Evolutionary conservation across 1,140 invertebrate species (phyloP).

Genomic region (Carcinoscorpius rotundicauda): DNA sequence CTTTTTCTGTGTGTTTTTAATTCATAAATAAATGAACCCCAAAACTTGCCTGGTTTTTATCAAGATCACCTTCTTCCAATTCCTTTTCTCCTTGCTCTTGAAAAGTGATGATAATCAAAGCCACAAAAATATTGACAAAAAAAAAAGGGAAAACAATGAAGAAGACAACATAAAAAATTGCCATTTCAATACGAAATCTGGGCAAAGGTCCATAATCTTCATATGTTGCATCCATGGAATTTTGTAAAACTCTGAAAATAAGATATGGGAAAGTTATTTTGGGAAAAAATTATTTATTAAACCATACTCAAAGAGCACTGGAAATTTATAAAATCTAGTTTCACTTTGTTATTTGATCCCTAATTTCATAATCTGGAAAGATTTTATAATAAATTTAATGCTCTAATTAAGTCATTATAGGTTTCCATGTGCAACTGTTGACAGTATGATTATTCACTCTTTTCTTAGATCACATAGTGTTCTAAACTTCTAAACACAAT

Average conservation of each 20-base stretch:
- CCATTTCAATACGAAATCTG: slow-evolving; percentile 99
- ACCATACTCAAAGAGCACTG: too few relatives aligned
- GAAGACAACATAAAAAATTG: slow-evolving; percentile 99
- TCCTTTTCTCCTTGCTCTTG: slow-evolving; percentile 99
- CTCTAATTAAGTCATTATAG: too few relatives aligned
- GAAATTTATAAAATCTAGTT: too few relatives aligned
- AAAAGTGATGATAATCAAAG: slow-evolving; percentile 99
- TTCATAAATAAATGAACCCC: too few relatives aligned
- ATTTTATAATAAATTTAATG: too few relatives aligned
- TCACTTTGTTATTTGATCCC: too few relatives aligned
- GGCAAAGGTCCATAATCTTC: slow-evolving; percentile 93
- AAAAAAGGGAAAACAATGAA: slow-evolving; percentile 99
- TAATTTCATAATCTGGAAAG: too few relatives aligned
- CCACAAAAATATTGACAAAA: slow-evolving; percentile 99
- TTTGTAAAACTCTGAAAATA: slow-evolving; percentile 77
- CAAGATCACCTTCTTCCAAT: slow-evolving; percentile 96
- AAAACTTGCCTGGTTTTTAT: slow-evolving; percentile 63
- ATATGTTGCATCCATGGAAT: slow-evolving; percentile 98
- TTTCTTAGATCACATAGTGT: too few relatives aligned
- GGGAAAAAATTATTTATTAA: slow-evolving; percentile 4
- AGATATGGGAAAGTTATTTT: neutral
- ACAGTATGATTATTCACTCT: too few relatives aligned
- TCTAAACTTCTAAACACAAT: too few relatives aligned
- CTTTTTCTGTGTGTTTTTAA: too few relatives aligned
- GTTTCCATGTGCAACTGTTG: too few relatives aligned